Conservation (phyloP, 2,888 invertebrate species). For the Drosophila limbata region DNA sequence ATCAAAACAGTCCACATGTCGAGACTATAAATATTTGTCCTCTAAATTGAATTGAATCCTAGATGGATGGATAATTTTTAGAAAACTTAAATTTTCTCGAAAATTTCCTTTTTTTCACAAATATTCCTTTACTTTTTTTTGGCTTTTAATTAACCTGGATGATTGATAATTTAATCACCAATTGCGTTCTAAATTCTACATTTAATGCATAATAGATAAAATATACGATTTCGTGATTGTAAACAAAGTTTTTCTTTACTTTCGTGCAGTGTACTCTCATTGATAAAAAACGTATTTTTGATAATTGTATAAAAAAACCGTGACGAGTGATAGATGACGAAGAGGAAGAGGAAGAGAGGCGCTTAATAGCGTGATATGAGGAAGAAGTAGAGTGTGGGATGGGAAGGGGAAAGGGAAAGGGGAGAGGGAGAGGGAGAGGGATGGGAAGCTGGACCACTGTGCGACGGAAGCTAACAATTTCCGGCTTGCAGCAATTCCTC, state of each 20-base stretch:
- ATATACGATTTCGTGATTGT: no score
- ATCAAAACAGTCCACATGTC: not conserved
- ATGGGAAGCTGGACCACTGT: slow-evolving; percentile 14
- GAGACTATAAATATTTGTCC: no score
- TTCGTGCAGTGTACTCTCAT: slow-evolving; percentile 12
- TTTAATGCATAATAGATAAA: no score
- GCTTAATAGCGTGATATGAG: not conserved
- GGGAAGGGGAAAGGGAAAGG: not conserved
- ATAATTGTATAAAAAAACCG: not conserved
- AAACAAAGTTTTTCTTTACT: not conserved
- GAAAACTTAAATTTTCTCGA: no score
- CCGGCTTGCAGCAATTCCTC: slow-evolving; percentile 56
- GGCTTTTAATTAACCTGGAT: no score
- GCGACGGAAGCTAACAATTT: slow-evolving; percentile 71
- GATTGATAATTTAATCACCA: no score
- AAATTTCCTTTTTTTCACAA: no score
- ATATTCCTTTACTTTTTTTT: no score
- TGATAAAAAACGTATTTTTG: not conserved
- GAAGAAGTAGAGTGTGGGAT: not conserved
- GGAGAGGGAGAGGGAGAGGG: not conserved
- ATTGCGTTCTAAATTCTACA: no score
- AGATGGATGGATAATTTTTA: no score
- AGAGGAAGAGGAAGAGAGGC: not conserved
- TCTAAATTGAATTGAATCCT: no score
- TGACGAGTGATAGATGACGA: not conserved